Conservation (phyloP, 2,113 vertebrate genomes). For the Nannospalax galili region DNA sequence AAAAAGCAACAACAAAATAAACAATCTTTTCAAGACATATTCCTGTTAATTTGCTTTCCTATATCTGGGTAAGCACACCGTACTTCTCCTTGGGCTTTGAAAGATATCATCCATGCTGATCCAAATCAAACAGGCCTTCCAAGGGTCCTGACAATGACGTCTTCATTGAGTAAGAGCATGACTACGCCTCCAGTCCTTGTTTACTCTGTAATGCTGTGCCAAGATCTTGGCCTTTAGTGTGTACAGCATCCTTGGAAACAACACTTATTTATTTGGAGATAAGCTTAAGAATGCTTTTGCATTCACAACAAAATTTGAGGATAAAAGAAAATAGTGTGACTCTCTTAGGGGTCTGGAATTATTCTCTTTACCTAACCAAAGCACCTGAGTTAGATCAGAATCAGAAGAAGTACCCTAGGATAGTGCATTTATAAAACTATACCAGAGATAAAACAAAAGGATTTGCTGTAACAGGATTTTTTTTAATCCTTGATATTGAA, state of each 20-base stretch:
- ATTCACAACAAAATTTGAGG: conserved; percentile 43
- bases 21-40: conserved; percentile 6
- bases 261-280: neutral
- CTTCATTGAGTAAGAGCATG: conserved; percentile 49
- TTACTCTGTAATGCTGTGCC: conserved; percentile 41
- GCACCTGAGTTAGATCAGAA: conserved; percentile 18
- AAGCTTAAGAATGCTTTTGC: conserved; percentile 43
- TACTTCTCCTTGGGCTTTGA: accelerated
- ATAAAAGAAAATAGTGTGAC: neutral
- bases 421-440: conserved; percentile 9
- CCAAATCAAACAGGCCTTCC: conserved; percentile 69
- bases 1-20: neutral
- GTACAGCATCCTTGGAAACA: conserved; percentile 63
- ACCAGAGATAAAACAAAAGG: neutral
- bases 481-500: conserved; percentile 10
- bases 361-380: neutral
- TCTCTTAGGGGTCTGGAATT: neutral
- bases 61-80: neutral
- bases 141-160: conserved; percentile 61
- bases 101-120: neutral
- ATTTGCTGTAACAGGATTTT: conserved; percentile 40
- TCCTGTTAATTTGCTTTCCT: conserved; percentile 4
- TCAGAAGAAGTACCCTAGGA: neutral
- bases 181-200: conserved; percentile 16
- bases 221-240: conserved; percentile 64